Percentiles rank a stretch among this genome's conserved stretches.
Evolutionary conservation across 2,888 invertebrate species (phyloP).

Genomic region (Celastrina argiolus): DNA sequence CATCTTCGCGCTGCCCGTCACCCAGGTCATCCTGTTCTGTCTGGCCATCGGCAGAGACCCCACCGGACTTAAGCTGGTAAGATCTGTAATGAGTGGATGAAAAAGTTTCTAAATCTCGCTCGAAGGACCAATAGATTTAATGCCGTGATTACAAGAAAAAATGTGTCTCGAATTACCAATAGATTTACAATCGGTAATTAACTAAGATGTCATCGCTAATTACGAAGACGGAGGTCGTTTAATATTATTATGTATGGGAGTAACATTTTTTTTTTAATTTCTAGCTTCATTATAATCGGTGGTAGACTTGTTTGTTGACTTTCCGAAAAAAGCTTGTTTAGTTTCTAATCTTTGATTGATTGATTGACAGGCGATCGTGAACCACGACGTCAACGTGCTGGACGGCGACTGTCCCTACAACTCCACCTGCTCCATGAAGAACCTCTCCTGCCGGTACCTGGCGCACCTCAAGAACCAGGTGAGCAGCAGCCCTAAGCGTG

Average conservation of each 20-base stretch:
- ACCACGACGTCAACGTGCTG: slow-evolving; percentile 61
- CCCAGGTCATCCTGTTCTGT: slow-evolving; percentile 96
- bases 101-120: neutral
- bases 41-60: slow-evolving; percentile 94
- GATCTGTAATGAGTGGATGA: slow-evolving; percentile 43
- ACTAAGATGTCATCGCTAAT: no score
- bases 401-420: slow-evolving; percentile 75
- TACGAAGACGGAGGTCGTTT: no score
- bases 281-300: no score
- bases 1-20: slow-evolving; percentile 94
- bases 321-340: no score
- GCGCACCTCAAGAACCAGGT: slow-evolving; percentile 81
- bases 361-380: slow-evolving; percentile 63
- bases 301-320: no score
- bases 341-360: neutral
- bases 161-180: no score
- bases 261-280: no score
- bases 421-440: slow-evolving; percentile 82
- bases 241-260: no score
- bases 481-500: no score
- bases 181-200: no score
- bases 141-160: no score
- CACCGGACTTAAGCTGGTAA: slow-evolving; percentile 87
- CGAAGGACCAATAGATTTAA: neutral
- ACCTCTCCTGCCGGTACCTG: slow-evolving; percentile 89